Evolutionary conservation across 2,113 vertebrate genomes (phyloP), one percentile per base, ranked within the genome.

Genomic region (Seriola dumerili): DNA sequence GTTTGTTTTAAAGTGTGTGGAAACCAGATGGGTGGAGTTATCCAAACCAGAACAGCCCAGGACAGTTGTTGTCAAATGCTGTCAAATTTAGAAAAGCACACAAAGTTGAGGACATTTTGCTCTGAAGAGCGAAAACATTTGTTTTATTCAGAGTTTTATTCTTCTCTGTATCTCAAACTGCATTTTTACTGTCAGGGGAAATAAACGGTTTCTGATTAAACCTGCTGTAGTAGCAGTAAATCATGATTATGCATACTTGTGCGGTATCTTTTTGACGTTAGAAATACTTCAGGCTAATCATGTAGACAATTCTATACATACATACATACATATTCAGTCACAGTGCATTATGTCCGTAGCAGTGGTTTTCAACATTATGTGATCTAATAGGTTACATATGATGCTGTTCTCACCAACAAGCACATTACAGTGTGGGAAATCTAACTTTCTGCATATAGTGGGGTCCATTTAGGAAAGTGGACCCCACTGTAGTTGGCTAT

Each of bases 1-100:
- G 74, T 91, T 91, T 90, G 83, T 80, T 87, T 91, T 52, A 78
- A 57, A 23, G 14, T 68, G 79, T 73, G 67, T 69, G 57, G 85
- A 80, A 83, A 72, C 54, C 80, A 83, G 68, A 64, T 54, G 80
- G 85, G 88, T 67, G 78, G 85, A 88, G 84, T 74, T 29, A 29
- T 29, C 29, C 29, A 29, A 29, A 29, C 29, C 2, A 77, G 62
- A 29, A 29, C 85, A 69, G 54, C 38, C 57, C 65, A 36, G 69
- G 63, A 71, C 48, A 63, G 42, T 46, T 14, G 29, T 57, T 78
- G 81, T 86, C 52, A 77, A 44, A 67, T 29, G 4, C 29, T 21
- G 76, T 80, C 65, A 58, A 6, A 65, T 79, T 76, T 54, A 81
- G 79, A 62, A 70, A 55, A 59, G 29, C 14, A 65, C 61, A 64